Evolutionary conservation across 2,113 vertebrate genomes (phyloP), one percentile per base, ranked within the genome.

Genomic region (Romanogobio albipinnatus): DNA sequence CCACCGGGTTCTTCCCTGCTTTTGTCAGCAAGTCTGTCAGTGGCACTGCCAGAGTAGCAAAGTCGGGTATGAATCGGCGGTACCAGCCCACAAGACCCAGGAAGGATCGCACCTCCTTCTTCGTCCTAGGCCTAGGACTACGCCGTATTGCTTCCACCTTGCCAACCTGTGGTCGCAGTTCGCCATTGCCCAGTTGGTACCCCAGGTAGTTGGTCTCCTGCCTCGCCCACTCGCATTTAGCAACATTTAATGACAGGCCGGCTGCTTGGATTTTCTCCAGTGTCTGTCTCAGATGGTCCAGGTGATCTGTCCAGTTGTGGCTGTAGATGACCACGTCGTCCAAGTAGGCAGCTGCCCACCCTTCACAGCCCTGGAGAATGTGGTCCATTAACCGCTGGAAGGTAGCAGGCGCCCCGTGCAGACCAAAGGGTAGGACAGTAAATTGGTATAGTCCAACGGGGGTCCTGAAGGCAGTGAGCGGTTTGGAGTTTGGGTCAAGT

Each of bases 71-170:
- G 9, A 9, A 6, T 83, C 71, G 4, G 51, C 51, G 17, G 53
- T 17, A 19, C 29, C 29, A 29, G 29, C 29, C 29, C 29, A 29
- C 29, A 29, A 29, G 29, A 29, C 29, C 29, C 29, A 56, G 14
- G 6, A 56, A 56, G 17, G 53, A 56, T 17, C 53, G 0, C 0
- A 87, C 61, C n/a, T 81, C 58, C 24, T n/a, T 83, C 74, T 86
- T 0, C n/a, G 51, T 87, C 33, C 13, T 29, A n/a, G 81, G 81
- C 3, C 13, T 7, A 13, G 56, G 76, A 49, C 81, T 75, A 5
- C 17, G 24, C 5, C n/a, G 9, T 1, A 87, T 76, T 1, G 70
- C 86, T 14, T 87, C 56, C 49, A 81, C 58, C 19, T 87, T 84
- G 19, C 43, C 9, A 7, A 85, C n/a, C 5, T 66, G 45, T 0